Evolutionary conservation across 1,140 invertebrate genomes (phyloP), one percentile per base, ranked within the genome.

Genomic region (Paramacrobiotus metropolitanus): DNA sequence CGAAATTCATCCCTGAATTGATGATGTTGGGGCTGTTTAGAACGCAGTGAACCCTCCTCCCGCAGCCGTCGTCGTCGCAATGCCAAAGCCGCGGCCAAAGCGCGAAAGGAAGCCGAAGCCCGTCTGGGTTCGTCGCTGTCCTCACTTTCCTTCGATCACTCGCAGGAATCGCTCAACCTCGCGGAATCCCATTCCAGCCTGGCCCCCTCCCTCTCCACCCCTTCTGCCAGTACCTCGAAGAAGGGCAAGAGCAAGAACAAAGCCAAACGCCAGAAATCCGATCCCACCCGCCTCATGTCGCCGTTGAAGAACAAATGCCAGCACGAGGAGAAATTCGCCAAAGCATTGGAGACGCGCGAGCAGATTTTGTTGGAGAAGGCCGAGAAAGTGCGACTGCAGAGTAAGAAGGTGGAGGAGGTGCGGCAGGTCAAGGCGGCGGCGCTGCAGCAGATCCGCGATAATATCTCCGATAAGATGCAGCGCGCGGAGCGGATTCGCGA

Each of bases 401-500:
- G 86, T 28, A 85, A 85, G 40, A 83, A 90, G 70, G 78, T 94
- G 1, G 86, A 88, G 69, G 87, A 93, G 68, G 88, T 94, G 1
- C 86, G 88, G 75, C 78, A 81, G 9, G 85, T 85, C 20, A 91
- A 93, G 68, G 82, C 79, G 66, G 84, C 89, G 63, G 70, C 94
- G 34, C 83, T 87, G 65, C 82, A 86, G 65, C 84, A 92, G 67
- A 83, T 85, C 62, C 79, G 85, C 30, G 71, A 80, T n/a, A 77
- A 85, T 64, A 84, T 94, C 78, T 84, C 92, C 69, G 78, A 81
- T 66, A 85, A 87, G 66, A 74, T 95, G 60, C 83, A 87, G 67
- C 79, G 84, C 65, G 92, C 92, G 0, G 87, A 89, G 61, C 87
- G 92, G 68, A 95, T 94, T 69, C 77, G 92, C 24, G 83, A 85